Base-by-base conservation (phyloP, 2,113 vertebrate genomes). In the Physeter macrocephalus region DNA sequence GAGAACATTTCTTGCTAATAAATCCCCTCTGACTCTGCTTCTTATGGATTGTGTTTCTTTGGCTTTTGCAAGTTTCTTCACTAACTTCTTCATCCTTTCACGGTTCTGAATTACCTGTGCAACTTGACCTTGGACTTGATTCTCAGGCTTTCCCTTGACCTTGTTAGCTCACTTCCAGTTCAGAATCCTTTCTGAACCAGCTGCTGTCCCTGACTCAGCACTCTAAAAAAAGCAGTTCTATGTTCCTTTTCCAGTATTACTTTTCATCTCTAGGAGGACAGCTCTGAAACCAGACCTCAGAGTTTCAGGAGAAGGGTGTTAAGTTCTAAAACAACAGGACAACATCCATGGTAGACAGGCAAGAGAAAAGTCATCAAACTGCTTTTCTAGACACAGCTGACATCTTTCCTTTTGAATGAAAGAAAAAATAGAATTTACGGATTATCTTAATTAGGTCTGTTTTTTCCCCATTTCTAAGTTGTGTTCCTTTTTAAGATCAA, bases 401-500 rank as follows among this genome's bases (percentile, higher is more conserved):
- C 74, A 43, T 25, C 77, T 74, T 95, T 36, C 61, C 62, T 14
- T 81, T 54, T 67, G 89, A 92, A 61, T 39, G 36, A 78, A 92
- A 94, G 52, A 61, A 71, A 62, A 94, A 69, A 89, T n/a, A 66
- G 46, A 87, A 23, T 39, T 77, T 72, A 62, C 75, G 12, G 36
- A 39, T 21, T 88, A 29, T 85, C 46, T 61, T 84, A 96, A 89
- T 67, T 89, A 62, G 27, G 20, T 43, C 25, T 80, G 21, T 41
- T 86, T 84, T 88, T 93, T 74, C 39, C 69, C 46, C 7, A 4
- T 39, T 78, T 74, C 64, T 92, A 94, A 61, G 34, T 85, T 85
- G 36, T 61, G 41, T 84, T 92, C 83, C 61, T 88, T 92, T 94
- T 88, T 80, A 94, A 83, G 34, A 85, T 88, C 77, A 52, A 88